These are phyloP conservation scores for Nothura maculosa DNA, from an alignment of 2,797 vertebrate genomes.

Conservation along the genomic window DNA sequence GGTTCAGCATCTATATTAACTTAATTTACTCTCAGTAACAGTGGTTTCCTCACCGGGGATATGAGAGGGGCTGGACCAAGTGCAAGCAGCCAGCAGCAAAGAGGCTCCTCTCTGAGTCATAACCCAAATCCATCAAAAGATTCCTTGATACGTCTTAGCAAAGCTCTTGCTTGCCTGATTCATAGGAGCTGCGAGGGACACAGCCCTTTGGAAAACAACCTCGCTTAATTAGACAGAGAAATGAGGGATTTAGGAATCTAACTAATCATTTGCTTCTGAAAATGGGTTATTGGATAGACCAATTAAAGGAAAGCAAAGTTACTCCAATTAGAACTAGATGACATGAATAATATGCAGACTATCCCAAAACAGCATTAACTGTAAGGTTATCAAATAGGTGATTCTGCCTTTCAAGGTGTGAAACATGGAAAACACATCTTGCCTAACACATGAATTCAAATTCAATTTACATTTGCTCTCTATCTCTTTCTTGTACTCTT, in stretches of 20 bases:
- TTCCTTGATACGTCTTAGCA: slow-evolving; percentile 22
- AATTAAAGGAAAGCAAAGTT: slow-evolving; percentile 1
- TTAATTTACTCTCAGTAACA: neutral
- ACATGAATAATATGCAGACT: neutral
- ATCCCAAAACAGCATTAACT: neutral
- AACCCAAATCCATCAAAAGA: slow-evolving; percentile 29
- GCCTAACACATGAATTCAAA: neutral
- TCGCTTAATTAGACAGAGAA: neutral
- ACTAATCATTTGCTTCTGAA: neutral
- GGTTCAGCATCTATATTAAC: neutral
- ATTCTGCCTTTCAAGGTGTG: neutral
- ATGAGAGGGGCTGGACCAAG: neutral
- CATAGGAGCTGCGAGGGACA: slow-evolving; percentile 10
- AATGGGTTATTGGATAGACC: neutral
- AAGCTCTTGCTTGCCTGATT: neutral
- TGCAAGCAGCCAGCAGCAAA: neutral
- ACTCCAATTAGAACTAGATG: neutral
- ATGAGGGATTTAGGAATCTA: neutral
- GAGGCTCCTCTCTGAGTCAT: slow-evolving; percentile 41
- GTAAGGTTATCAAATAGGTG: rapidly evolving
- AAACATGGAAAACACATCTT: neutral
- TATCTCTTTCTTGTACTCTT: neutral
- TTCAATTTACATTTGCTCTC: neutral
- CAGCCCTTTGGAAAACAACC: neutral
- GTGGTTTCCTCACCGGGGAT: neutral